Percentiles rank a stretch among this genome's conserved stretches.
phyloP scores from a whole-genome alignment of 2,888 invertebrate genomes.

The Xestia sexstrigata region DNA sequence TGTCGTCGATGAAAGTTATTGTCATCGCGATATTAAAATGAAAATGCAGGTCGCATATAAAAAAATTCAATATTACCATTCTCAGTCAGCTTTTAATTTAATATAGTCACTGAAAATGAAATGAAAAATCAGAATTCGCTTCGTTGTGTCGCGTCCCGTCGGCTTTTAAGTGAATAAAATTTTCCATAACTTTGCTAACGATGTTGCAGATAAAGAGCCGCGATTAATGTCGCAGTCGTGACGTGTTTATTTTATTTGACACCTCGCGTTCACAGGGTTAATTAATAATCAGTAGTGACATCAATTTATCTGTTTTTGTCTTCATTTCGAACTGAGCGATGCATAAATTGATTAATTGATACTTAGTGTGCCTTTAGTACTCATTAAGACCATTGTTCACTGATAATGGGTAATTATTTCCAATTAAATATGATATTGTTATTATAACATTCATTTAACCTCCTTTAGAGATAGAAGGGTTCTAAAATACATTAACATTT shows the following conservation, averaged over 20 bases:
- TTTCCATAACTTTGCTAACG: slow-evolving; percentile 30
- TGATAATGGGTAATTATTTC: slow-evolving; percentile 29
- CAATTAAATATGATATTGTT: slow-evolving; percentile 9
- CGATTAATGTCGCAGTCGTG: slow-evolving; percentile 52
- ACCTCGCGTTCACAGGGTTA: slow-evolving; percentile 1
- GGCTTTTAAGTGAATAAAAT: slow-evolving; percentile 38
- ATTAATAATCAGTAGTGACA: slow-evolving; percentile 2
- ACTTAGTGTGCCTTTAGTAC: slow-evolving; percentile 14
- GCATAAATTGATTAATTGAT: neutral
- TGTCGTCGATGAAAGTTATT: neutral
- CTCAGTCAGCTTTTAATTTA: slow-evolving; percentile 6
- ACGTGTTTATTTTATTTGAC: slow-evolving; percentile 39
- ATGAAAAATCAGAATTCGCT: neutral
- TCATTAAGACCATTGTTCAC: neutral
- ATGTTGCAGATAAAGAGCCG: slow-evolving; percentile 29
- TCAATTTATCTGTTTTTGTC: neutral
- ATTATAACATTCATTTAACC: neutral
- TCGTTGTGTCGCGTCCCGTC: neutral
- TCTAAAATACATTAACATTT: neutral
- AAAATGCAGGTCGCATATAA: slow-evolving; percentile 6
- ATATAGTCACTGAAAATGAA: slow-evolving; percentile 9
- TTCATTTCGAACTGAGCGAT: neutral
- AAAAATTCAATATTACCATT: slow-evolving; percentile 8
- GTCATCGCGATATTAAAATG: neutral
- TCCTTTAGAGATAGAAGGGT: neutral